These are phyloP conservation scores for Meganola albula DNA, from an alignment of 2,888 invertebrate genomes.

Conservation along the genomic window DNA sequence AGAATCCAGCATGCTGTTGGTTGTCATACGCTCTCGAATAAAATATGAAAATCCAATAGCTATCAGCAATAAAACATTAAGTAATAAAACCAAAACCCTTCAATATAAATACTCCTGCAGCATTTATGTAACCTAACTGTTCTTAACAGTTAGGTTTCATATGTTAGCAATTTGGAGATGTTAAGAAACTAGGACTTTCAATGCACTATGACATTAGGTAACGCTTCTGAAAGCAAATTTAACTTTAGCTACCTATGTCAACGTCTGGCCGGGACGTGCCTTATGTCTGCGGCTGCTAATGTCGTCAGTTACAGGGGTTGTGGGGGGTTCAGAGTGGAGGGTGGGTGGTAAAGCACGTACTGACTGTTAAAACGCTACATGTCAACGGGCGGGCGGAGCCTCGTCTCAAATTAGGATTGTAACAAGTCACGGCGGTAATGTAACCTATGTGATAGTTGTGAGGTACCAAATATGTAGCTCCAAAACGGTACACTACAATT, in stretches of 20 bases:
- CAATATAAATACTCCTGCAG: background rate
- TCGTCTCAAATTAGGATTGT: conserved; percentile 54
- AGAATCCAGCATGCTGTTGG: no score
- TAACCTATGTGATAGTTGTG: conserved; percentile 52
- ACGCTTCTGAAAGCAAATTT: conserved; percentile 32
- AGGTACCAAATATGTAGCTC: conserved; percentile 31
- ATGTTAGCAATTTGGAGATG: conserved; percentile 4
- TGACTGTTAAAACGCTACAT: conserved; percentile 75
- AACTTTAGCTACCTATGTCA: conserved; percentile 53
- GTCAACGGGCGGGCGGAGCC: conserved; percentile 61
- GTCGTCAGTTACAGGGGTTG: conserved; percentile 61
- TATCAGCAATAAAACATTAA: no score
- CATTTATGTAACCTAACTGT: no score
- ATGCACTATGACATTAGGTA: conserved; percentile 19
- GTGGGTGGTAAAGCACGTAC: conserved; percentile 51
- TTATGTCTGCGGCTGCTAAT: conserved; percentile 75
- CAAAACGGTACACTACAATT: conserved; percentile 19
- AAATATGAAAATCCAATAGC: no score
- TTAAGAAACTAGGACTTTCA: conserved; percentile 13
- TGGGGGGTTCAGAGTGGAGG: conserved; percentile 23
- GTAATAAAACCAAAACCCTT: no score
- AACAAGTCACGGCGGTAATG: conserved; percentile 61
- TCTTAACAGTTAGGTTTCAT: background rate
- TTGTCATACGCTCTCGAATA: no score
- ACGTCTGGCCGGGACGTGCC: conserved; percentile 65